phyloP scores from a whole-genome alignment of 2,888 invertebrate genomes.

The Plusia festucae region DNA sequence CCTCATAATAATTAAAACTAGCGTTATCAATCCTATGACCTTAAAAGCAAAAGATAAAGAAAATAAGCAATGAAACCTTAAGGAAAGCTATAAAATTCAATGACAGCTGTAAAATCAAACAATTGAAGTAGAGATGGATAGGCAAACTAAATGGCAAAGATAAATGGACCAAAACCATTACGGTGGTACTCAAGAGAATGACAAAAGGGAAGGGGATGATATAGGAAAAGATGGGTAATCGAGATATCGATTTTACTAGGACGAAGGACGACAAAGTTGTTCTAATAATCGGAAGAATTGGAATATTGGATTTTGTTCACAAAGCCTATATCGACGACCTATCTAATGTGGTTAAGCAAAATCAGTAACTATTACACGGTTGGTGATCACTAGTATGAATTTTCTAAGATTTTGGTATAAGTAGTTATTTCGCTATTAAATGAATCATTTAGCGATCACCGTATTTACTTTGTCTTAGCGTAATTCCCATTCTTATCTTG shows the following conservation, averaged over 20 bases:
- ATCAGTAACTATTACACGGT: too few relatives aligned
- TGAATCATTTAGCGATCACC: too few relatives aligned
- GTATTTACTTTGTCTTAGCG: too few relatives aligned
- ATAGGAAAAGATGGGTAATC: slow-evolving; percentile 8
- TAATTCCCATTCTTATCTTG: too few relatives aligned
- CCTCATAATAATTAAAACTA: not conserved
- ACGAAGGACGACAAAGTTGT: not conserved
- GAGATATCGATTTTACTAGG: slow-evolving; percentile 1
- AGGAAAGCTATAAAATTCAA: slow-evolving; percentile 1
- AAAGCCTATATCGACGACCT: not conserved
- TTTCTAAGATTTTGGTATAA: too few relatives aligned
- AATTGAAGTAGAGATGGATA: slow-evolving; percentile 13
- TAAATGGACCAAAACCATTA: slow-evolving; percentile 6
- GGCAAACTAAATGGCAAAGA: slow-evolving; percentile 10
- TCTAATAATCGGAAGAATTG: not conserved
- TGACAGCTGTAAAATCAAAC: slow-evolving; percentile 8
- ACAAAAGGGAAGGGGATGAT: slow-evolving; percentile 1
- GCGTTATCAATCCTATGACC: not conserved
- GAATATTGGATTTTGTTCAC: not conserved
- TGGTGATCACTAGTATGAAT: too few relatives aligned
- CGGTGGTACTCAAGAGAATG: slow-evolving; percentile 1
- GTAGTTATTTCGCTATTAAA: too few relatives aligned
- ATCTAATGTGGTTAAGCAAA: not conserved
- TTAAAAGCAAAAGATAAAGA: slow-evolving; percentile 1
- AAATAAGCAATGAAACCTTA: not conserved